Conservation (phyloP, 1,140 invertebrate species). For the Probaryconus sp. region DNA sequence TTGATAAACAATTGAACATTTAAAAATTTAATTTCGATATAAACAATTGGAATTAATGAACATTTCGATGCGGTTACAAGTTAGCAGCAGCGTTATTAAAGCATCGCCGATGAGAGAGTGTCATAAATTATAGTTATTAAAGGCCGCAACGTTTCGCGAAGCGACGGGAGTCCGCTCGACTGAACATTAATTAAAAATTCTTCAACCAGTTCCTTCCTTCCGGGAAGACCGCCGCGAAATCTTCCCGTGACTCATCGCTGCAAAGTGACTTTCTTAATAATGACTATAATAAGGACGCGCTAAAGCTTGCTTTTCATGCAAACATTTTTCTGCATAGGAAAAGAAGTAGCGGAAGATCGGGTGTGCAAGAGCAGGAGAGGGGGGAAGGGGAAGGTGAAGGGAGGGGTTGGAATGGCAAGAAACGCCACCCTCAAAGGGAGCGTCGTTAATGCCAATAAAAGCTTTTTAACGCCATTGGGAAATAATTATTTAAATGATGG, state of each 20-base stretch:
- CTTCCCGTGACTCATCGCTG: constrained; percentile 41
- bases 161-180: constrained; percentile 21
- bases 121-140: constrained; percentile 58
- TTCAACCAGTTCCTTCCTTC: constrained; percentile 47
- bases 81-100: no score
- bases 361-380: neutral
- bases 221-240: constrained; percentile 27
- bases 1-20: no score
- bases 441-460: constrained; percentile 51
- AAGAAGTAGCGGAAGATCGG: neutral
- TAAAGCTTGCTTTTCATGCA: constrained; percentile 54
- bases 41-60: no score
- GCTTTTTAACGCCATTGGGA: constrained; percentile 43
- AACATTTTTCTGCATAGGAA: constrained; percentile 32
- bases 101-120: constrained; percentile 33
- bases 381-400: no score
- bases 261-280: constrained; percentile 58
- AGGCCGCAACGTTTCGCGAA: constrained; percentile 42
- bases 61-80: no score
- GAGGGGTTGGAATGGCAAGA: no score
- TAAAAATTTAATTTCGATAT: no score
- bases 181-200: constrained; percentile 61
- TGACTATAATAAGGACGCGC: constrained; percentile 55
- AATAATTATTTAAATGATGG: constrained; percentile 54
- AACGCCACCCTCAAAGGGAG: constrained; percentile 24